phyloP scores from a whole-genome alignment of 2,888 invertebrate genomes.

The Oxycera nigricornis region DNA sequence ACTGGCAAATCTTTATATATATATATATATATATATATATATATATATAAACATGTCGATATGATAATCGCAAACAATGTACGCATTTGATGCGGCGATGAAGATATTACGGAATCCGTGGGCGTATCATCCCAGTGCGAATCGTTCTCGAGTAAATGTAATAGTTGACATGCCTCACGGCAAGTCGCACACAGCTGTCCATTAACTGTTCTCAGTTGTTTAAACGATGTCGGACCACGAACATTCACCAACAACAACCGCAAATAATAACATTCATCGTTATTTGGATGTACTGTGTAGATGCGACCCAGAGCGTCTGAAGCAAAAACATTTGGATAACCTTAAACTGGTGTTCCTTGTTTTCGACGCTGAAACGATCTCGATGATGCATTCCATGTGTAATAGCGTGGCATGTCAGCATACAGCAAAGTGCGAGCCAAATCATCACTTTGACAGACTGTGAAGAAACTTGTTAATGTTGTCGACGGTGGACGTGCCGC shows the following conservation, averaged over 20 bases:
- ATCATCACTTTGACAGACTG: constrained; percentile 51
- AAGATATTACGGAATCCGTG: not conserved
- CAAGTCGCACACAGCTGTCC: constrained; percentile 54
- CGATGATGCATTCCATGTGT: constrained; percentile 50
- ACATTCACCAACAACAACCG: constrained; percentile 55
- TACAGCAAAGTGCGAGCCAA: constrained; percentile 53
- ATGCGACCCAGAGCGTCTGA: constrained; percentile 53
- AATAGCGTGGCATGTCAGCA: constrained; percentile 52
- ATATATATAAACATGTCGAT: constrained; percentile 12
- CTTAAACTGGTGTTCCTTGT: constrained; percentile 31
- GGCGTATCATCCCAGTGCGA: not conserved
- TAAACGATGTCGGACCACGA: constrained; percentile 54
- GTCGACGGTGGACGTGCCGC: constrained; percentile 45
- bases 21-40: too few relatives aligned
- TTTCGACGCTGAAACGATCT: not conserved
- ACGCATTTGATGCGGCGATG: not conserved
- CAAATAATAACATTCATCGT: constrained; percentile 55
- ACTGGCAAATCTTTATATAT: too few relatives aligned
- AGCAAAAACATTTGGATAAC: constrained; percentile 17
- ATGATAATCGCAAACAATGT: constrained; percentile 27
- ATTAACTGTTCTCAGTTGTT: constrained; percentile 55
- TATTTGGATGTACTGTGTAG: constrained; percentile 56
- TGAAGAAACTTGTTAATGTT: constrained; percentile 53
- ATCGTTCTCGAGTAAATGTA: not conserved
- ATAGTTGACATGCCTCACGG: constrained; percentile 51